These are phyloP conservation scores for Cydia amplana DNA, from an alignment of 1,140 invertebrate species.

Conservation along the genomic window DNA sequence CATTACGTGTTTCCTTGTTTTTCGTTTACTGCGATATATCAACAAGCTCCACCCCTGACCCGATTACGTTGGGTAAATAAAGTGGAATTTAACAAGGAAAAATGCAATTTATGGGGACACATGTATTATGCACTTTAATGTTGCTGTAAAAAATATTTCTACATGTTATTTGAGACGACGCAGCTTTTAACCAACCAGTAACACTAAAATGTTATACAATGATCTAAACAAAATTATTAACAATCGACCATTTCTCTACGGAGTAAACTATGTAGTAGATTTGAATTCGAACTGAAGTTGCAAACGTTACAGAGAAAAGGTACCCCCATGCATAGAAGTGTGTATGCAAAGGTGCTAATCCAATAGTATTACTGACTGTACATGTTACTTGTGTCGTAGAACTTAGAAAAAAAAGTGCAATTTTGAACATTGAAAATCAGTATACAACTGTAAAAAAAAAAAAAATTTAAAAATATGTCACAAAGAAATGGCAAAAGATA, in stretches of 20 bases:
- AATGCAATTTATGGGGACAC: not conserved
- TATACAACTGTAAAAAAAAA: not conserved
- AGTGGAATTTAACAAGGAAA: not conserved
- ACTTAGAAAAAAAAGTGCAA: not conserved
- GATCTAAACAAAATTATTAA: too few relatives aligned
- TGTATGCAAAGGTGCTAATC: too few relatives aligned
- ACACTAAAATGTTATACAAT: not conserved
- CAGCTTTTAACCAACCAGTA: not conserved
- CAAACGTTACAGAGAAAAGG: too few relatives aligned
- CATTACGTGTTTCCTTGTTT: not conserved
- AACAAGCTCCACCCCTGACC: not conserved
- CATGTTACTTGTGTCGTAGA: not conserved
- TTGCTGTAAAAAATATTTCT: not conserved
- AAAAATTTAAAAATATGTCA: not conserved
- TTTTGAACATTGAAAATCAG: too few relatives aligned
- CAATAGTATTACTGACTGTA: too few relatives aligned
- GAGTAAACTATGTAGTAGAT: too few relatives aligned
- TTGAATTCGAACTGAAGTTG: too few relatives aligned
- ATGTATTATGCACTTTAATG: not conserved
- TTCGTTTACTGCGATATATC: not conserved
- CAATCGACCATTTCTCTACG: too few relatives aligned
- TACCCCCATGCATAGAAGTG: too few relatives aligned
- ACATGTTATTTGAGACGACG: not conserved
- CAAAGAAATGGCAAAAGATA: not conserved
- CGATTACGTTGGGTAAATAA: not conserved